Evolutionary conservation across 2,113 vertebrate genomes (phyloP), one percentile per base, ranked within the genome.

Genomic region (Callorhinus ursinus): DNA sequence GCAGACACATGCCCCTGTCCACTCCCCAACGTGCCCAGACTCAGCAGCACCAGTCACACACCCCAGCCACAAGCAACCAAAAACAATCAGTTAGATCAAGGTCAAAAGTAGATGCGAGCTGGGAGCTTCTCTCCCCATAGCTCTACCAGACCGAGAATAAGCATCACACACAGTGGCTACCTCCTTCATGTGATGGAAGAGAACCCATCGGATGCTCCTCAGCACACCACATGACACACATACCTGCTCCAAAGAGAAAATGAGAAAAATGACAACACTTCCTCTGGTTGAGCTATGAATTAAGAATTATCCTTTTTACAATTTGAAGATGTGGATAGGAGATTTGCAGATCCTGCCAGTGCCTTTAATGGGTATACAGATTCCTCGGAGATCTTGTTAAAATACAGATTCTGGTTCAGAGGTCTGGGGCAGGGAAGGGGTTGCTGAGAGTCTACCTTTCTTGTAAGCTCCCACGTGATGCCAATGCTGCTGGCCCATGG

Each of bases 1-100:
- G 79, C 95, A 92, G 95, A 91, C 89, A 28, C 57, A 7, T 0
- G 0, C 91, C 83, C 61, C 31, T 2, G 61, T 33, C 28, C 49
- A 59, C 79, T 90, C 86, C 61, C 36, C 16, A 9, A 16, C 53
- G 12, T 0, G 26, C 80, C 92, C 86, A 96, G 96, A 98, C 97
- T 98, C 96, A 90, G 95, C 97, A 88, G 63, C 69, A 9, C 46
- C 0, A 0, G 69, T 88, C 80, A 92, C 1, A 0, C 28, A 13
- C 33, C 19, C 86, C 8, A 4, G 82, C 36, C 74, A 42, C 76
- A 26, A 57, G 36, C 57, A 42, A 26, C 81, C 77, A 21, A 39
- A 71, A 84, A 89, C 82, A 39, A 67, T 77, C 42, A 53, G 59
- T 8, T 26, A 63, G 87, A 8, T 42, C 7, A 19, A 74, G 76